Evolutionary conservation across 2,797 vertebrate species (phyloP).

Genomic region (Bradypus variegatus): DNA sequence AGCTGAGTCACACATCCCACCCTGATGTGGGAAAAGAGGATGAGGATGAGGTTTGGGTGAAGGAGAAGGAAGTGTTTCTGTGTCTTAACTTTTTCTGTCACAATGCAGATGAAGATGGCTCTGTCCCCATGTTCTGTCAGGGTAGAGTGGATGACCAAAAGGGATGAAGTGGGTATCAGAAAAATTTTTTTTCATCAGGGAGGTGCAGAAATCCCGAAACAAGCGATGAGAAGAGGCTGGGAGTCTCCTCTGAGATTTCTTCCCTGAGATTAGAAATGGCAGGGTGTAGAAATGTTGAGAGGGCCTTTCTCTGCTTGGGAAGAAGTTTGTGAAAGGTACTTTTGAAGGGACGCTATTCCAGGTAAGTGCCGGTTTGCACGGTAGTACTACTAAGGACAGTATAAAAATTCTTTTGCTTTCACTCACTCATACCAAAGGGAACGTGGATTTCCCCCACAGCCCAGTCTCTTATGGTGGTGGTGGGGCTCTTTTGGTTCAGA

Average conservation of each 20-base stretch:
- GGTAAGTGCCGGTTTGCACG: constrained; percentile 27
- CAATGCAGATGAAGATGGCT: neutral
- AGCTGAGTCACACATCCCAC: neutral
- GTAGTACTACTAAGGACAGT: neutral
- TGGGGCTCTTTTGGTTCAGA: neutral
- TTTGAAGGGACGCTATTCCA: constrained; percentile 23
- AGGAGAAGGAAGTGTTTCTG: neutral
- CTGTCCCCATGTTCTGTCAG: neutral
- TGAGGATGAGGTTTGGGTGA: neutral
- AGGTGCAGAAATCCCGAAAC: neutral
- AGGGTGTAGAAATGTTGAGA: neutral
- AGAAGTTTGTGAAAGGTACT: neutral
- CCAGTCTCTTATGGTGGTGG: neutral
- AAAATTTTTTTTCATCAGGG: neutral
- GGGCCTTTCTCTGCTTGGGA: neutral
- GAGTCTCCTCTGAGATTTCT: constrained; percentile 19
- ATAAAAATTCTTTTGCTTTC: constrained; percentile 22
- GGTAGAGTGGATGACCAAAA: neutral
- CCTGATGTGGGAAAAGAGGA: neutral
- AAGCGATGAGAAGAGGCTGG: neutral
- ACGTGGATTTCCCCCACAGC: neutral
- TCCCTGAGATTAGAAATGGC: constrained; percentile 27
- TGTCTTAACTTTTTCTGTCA: neutral
- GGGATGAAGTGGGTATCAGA: neutral
- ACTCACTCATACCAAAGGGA: neutral